Conservation (phyloP, 2,797 vertebrate species). For the Melanotaenia boesemani region DNA sequence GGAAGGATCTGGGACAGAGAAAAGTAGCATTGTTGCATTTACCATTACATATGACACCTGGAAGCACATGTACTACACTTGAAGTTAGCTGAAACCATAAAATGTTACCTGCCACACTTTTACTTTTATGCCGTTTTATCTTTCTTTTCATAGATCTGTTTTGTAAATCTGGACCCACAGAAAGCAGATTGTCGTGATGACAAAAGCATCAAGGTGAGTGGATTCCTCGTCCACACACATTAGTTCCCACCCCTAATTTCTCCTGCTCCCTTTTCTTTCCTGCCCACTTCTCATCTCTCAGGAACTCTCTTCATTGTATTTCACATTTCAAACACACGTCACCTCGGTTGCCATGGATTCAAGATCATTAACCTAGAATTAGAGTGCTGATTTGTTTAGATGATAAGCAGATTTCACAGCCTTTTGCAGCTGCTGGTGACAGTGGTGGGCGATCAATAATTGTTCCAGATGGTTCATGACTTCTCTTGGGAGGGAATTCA, state of each 20-base stretch:
- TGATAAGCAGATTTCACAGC: conserved; percentile 60
- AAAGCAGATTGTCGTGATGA: conserved; percentile 83
- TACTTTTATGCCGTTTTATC: conserved; percentile 1
- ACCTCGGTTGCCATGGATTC: conserved; percentile 71
- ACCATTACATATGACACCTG: neutral
- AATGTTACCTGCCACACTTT: neutral
- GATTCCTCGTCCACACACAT: conserved; percentile 5
- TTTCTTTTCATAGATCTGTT: conserved; percentile 88
- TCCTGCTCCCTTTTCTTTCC: neutral
- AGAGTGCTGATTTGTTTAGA: conserved; percentile 64
- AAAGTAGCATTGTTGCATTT: neutral
- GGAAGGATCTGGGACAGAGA: conserved; percentile 21
- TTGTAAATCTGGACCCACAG: conserved; percentile 91
- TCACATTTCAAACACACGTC: conserved; percentile 28
- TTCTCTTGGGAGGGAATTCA: conserved; percentile 44
- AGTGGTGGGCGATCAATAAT: conserved; percentile 49
- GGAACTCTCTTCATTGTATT: conserved; percentile 39
- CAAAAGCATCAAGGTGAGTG: conserved; percentile 88
- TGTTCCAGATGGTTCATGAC: conserved; percentile 24
- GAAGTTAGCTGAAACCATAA: neutral
- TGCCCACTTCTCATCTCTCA: conserved; percentile 24
- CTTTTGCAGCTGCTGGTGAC: conserved; percentile 43
- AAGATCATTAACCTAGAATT: conserved; percentile 66
- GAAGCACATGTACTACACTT: conserved; percentile 2
- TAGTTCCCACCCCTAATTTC: neutral